These are phyloP conservation scores for Tautogolabrus adspersus DNA, from an alignment of 2,113 vertebrate genomes.

Conservation along the genomic window DNA sequence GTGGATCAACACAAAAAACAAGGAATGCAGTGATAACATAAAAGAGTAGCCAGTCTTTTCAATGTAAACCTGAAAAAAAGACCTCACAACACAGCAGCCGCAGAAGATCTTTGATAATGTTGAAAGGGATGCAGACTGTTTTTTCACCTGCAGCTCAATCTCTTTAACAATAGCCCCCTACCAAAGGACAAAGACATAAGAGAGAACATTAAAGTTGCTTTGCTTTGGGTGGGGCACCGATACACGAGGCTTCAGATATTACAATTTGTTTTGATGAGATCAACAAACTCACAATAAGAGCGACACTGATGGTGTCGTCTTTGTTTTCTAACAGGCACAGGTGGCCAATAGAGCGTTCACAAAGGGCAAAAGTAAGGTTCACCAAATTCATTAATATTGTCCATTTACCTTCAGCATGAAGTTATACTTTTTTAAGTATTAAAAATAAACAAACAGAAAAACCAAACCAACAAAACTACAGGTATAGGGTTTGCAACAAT, in stretches of 20 bases:
- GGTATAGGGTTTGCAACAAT: slow-evolving; percentile 51
- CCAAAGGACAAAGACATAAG: slow-evolving; percentile 3
- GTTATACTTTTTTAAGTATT: slow-evolving; percentile 46
- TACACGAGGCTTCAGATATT: slow-evolving; percentile 7
- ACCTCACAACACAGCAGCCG: slow-evolving; percentile 8
- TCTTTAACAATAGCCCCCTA: neutral
- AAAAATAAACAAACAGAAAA: slow-evolving; percentile 46
- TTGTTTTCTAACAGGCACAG: slow-evolving; percentile 66
- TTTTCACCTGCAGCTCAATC: neutral
- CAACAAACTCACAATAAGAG: slow-evolving; percentile 32
- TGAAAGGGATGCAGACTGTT: neutral
- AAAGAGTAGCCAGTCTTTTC: slow-evolving; percentile 18
- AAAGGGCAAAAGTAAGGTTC: slow-evolving; percentile 27
- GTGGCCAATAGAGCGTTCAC: slow-evolving; percentile 48
- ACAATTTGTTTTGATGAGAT: slow-evolving; percentile 37
- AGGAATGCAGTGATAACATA: slow-evolving; percentile 47
- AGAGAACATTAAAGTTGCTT: slow-evolving; percentile 9
- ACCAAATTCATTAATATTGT: slow-evolving; percentile 22
- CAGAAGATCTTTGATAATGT: slow-evolving; percentile 3
- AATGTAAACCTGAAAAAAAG: slow-evolving; percentile 54
- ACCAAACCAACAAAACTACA: slow-evolving; percentile 46
- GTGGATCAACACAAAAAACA: slow-evolving; percentile 15
- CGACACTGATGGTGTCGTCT: slow-evolving; percentile 12
- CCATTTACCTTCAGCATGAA: slow-evolving; percentile 45
- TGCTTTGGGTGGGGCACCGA: slow-evolving; percentile 18